Evolutionary conservation across 2,797 vertebrate genomes (phyloP).

Genomic region (Sebastes trivittatus): DNA sequence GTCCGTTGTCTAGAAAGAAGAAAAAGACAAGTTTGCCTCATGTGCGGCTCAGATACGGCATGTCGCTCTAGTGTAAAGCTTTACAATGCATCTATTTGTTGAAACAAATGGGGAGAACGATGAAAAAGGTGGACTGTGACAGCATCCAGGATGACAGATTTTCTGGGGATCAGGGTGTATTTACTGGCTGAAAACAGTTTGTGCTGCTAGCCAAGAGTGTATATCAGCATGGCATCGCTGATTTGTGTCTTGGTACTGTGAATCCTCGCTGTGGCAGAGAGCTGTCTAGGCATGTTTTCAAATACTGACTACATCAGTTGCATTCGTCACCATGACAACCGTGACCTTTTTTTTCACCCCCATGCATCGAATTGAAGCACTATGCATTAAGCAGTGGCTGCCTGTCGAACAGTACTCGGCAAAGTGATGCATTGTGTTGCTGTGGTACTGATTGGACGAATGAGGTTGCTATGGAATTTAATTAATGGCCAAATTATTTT

Average conservation of each 20-base stretch:
- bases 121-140: not conserved
- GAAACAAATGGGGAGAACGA: not conserved
- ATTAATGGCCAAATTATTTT: not conserved
- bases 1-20: not conserved
- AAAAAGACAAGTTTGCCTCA: not conserved
- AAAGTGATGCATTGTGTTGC: not conserved
- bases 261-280: slow-evolving; percentile 37
- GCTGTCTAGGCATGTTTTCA: slow-evolving; percentile 27
- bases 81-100: not conserved
- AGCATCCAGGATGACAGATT: slow-evolving; percentile 54
- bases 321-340: slow-evolving; percentile 60
- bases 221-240: slow-evolving; percentile 53
- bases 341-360: not conserved
- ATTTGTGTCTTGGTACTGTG: slow-evolving; percentile 53
- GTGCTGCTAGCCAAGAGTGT: slow-evolving; percentile 48
- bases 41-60: not conserved
- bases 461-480: not conserved
- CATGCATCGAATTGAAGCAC: slow-evolving; percentile 1
- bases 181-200: slow-evolving; percentile 54
- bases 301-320: slow-evolving; percentile 29
- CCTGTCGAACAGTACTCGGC: not conserved
- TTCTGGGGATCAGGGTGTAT: slow-evolving; percentile 52
- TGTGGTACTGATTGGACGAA: not conserved
- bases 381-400: slow-evolving; percentile 3
- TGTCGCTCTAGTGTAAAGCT: not conserved